These are phyloP conservation scores for Morus bassanus DNA, from an alignment of 2,797 vertebrate species.

Conservation along the genomic window DNA sequence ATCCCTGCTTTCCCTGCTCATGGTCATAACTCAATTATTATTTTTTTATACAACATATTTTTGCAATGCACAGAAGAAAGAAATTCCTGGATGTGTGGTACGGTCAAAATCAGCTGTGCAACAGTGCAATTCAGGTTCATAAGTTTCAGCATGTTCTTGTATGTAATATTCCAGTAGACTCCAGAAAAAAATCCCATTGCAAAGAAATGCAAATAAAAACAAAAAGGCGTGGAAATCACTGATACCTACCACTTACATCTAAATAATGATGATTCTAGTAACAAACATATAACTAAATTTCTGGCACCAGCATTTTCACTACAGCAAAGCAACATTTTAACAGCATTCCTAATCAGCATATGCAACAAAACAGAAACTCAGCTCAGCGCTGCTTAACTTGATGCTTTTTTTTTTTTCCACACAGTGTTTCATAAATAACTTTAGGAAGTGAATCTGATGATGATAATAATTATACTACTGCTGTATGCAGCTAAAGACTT, in stretches of 20 bases:
- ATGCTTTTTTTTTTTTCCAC: neutral
- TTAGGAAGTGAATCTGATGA: slow-evolving; percentile 69
- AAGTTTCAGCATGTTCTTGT: neutral
- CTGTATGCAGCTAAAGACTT: slow-evolving; percentile 60
- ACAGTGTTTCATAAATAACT: slow-evolving; percentile 61
- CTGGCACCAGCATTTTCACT: slow-evolving; percentile 40
- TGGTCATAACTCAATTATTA: neutral
- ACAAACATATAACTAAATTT: slow-evolving; percentile 61
- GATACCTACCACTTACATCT: neutral
- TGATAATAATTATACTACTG: slow-evolving; percentile 61
- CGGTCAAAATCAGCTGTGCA: neutral
- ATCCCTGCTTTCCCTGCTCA: neutral
- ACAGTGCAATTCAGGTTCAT: neutral
- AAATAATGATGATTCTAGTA: slow-evolving; percentile 58
- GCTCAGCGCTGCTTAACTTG: neutral
- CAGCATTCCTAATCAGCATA: slow-evolving; percentile 61
- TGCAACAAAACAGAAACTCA: slow-evolving; percentile 43
- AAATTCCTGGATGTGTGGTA: neutral
- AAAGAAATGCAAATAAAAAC: neutral
- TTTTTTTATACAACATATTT: neutral
- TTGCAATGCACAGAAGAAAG: neutral
- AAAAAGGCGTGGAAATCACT: neutral
- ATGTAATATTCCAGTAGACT: neutral
- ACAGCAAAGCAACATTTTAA: slow-evolving; percentile 60
- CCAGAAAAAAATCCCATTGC: neutral